Conservation (phyloP, 2,113 vertebrate species). For the Stictonetta naevosa region DNA sequence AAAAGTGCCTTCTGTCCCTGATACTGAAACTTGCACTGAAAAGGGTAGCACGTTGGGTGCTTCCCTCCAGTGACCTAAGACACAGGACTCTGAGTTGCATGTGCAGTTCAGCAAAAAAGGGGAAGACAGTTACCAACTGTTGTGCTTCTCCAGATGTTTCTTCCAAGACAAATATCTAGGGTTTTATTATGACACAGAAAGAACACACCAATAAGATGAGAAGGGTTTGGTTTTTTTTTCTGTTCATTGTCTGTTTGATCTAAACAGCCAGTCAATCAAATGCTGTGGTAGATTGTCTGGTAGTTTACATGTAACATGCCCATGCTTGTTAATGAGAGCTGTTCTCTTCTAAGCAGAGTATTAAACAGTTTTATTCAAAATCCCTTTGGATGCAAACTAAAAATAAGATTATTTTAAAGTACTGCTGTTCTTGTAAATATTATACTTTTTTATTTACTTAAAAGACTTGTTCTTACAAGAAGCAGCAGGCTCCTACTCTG, state of each 20-base stretch:
- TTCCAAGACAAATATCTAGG: conserved; percentile 55
- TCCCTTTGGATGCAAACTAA: neutral
- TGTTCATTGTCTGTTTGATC: neutral
- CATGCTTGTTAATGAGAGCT: neutral
- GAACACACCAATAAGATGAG: neutral
- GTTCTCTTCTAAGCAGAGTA: neutral
- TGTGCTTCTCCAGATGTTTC: conserved; percentile 63
- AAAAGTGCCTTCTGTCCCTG: neutral
- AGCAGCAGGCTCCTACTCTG: neutral
- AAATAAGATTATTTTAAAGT: conserved; percentile 7
- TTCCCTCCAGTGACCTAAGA: conserved; percentile 4
- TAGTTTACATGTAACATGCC: neutral
- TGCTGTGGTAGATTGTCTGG: neutral
- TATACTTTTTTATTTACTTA: neutral
- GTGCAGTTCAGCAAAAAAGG: conserved; percentile 31
- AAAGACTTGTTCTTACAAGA: neutral
- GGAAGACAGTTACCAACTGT: conserved; percentile 53
- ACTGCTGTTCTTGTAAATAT: neutral
- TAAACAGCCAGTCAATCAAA: conserved; percentile 6
- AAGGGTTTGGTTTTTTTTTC: neutral
- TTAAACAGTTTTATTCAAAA: conserved; percentile 22
- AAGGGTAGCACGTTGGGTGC: neutral
- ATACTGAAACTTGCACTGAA: neutral
- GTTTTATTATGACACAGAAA: conserved; percentile 57
- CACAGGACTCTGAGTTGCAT: neutral